phyloP scores from a whole-genome alignment of 2,797 vertebrate species.

The Brachymystax lenok region DNA sequence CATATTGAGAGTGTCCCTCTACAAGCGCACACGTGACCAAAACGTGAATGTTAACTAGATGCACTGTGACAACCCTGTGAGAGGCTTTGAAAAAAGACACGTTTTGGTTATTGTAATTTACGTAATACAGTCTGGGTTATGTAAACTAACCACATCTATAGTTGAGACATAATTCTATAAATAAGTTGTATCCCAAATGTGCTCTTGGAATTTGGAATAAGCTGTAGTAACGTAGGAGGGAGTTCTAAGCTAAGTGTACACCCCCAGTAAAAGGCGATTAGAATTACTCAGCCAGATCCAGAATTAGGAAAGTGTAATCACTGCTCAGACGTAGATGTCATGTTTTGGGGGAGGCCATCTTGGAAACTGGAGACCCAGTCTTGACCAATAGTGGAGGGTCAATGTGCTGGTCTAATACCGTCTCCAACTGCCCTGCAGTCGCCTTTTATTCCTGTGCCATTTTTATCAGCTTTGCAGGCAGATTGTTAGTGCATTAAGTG shows the following conservation, averaged over 20 bases:
- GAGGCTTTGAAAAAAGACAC: constrained; percentile 7
- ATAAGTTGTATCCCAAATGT: constrained; percentile 43
- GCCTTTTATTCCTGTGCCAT: constrained; percentile 57
- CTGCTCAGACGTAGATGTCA: constrained; percentile 56
- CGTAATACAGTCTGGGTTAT: constrained; percentile 35
- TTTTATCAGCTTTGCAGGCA: constrained; percentile 57
- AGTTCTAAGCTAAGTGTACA: constrained; percentile 6
- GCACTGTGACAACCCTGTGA: constrained; percentile 53
- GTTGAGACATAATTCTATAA: constrained; percentile 26
- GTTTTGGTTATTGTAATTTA: constrained; percentile 17
- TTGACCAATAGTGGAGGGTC: constrained; percentile 53
- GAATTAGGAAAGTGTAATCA: constrained; percentile 59
- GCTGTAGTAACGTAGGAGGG: constrained; percentile 30
- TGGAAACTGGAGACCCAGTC: constrained; percentile 58
- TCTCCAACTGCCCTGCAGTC: constrained; percentile 57
- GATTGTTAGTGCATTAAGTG: constrained; percentile 60
- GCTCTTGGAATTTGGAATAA: constrained; percentile 27
- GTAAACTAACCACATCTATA: constrained; percentile 25
- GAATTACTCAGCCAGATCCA: constrained; percentile 41
- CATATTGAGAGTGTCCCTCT: constrained; percentile 41
- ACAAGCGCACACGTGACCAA: constrained; percentile 4
- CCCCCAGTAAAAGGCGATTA: constrained; percentile 26
- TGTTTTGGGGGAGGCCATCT: constrained; percentile 52
- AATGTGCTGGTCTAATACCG: constrained; percentile 63
- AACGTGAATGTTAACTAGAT: constrained; percentile 12